Conservation (phyloP, 2,113 vertebrate species). For the Castor canadensis region DNA sequence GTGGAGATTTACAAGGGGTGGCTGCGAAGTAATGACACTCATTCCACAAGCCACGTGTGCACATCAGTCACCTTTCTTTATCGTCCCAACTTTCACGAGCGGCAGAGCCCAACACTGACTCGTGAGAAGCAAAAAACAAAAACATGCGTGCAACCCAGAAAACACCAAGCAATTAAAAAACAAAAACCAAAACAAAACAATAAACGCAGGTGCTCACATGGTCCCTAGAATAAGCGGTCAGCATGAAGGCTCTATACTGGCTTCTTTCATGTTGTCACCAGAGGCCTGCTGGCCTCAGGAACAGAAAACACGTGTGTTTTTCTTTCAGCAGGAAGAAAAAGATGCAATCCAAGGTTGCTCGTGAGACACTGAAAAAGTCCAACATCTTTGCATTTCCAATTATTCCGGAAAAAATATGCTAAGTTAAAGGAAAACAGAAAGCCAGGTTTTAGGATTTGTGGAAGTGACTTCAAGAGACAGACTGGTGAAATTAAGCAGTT, state of each 20-base stretch:
- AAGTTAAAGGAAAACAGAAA: constrained; percentile 14
- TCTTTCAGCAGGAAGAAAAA: neutral
- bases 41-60: neutral
- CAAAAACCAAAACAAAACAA: no score
- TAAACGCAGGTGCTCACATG: neutral
- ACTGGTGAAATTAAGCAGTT: neutral
- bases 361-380: constrained; percentile 16
- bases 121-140: neutral
- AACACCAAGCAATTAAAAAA: neutral
- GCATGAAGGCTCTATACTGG: neutral
- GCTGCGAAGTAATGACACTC: neutral
- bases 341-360: neutral
- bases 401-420: constrained; percentile 8
- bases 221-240: neutral
- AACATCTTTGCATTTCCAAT: neutral
- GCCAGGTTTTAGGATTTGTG: constrained; percentile 41
- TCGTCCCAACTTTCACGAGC: neutral
- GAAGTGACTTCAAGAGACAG: constrained; percentile 26
- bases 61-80: neutral
- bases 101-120: neutral
- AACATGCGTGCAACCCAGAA: neutral
- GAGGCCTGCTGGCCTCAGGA: neutral
- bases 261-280: neutral
- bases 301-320: neutral
- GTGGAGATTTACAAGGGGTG: constrained; percentile 62